Evolutionary conservation across 2,888 invertebrate species (phyloP).

Genomic region (Drosophila neonasuta): DNA sequence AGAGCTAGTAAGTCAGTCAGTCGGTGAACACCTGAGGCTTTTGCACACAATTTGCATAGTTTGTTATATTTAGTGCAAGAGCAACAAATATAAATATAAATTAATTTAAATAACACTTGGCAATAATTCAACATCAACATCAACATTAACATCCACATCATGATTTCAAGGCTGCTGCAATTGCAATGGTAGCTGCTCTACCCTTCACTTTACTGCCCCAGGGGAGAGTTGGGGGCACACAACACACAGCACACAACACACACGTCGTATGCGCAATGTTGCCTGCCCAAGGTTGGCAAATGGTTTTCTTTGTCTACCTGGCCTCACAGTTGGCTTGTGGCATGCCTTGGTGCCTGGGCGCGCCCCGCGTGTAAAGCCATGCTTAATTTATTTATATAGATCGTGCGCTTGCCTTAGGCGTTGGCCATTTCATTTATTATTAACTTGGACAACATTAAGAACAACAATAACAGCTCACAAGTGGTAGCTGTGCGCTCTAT

Average conservation of each 20-base stretch:
- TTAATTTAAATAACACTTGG: slow-evolving; percentile 73
- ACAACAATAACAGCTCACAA: slow-evolving; percentile 13
- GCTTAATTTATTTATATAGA: slow-evolving; percentile 74
- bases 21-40: slow-evolving; percentile 63
- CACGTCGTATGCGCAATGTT: slow-evolving; percentile 43
- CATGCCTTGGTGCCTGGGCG: slow-evolving; percentile 45
- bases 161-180: slow-evolving; percentile 65
- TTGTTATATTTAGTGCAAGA: slow-evolving; percentile 69
- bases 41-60: slow-evolving; percentile 68
- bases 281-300: slow-evolving; percentile 67
- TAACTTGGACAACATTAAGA: slow-evolving; percentile 36
- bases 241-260: slow-evolving; percentile 26
- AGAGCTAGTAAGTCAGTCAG: not conserved
- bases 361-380: slow-evolving; percentile 63
- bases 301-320: slow-evolving; percentile 67
- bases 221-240: not conserved
- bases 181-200: slow-evolving; percentile 57
- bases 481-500: slow-evolving; percentile 1
- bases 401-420: slow-evolving; percentile 73
- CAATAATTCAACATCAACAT: slow-evolving; percentile 65
- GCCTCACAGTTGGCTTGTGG: slow-evolving; percentile 18
- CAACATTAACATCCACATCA: slow-evolving; percentile 47
- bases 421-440: slow-evolving; percentile 72
- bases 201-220: slow-evolving; percentile 68
- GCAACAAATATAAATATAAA: slow-evolving; percentile 64